These are phyloP conservation scores for Rutpela maculata DNA, from an alignment of 2,888 invertebrate species.

Conservation along the genomic window DNA sequence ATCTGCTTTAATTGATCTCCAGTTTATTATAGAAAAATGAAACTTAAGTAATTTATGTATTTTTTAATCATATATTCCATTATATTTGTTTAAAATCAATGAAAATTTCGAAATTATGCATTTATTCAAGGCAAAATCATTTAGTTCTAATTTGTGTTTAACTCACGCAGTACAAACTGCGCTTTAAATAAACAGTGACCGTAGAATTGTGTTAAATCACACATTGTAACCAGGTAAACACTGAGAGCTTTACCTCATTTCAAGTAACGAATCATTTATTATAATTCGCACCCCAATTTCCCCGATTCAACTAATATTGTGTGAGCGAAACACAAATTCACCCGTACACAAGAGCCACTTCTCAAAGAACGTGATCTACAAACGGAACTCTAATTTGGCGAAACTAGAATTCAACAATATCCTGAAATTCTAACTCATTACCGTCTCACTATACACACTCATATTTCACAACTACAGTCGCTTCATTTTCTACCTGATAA, in stretches of 20 bases:
- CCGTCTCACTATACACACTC: conserved; percentile 4
- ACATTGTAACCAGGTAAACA: not conserved
- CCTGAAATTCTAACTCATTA: not conserved
- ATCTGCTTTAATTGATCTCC: too few relatives aligned
- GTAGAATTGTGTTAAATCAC: not conserved
- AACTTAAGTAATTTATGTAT: too few relatives aligned
- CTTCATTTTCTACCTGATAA: conserved; percentile 2
- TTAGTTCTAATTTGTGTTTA: not conserved
- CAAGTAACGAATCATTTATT: not conserved
- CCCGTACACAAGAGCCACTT: not conserved
- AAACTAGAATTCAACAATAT: conserved; percentile 2
- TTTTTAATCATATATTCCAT: too few relatives aligned
- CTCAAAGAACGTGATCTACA: conserved; percentile 7
- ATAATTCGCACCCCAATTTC: not conserved
- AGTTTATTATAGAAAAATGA: too few relatives aligned
- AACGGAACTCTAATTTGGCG: conserved; percentile 2
- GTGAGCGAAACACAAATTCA: not conserved
- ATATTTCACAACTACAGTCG: conserved; percentile 4
- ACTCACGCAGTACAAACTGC: not conserved
- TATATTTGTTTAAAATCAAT: too few relatives aligned
- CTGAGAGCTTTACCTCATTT: not conserved
- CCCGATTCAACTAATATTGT: not conserved
- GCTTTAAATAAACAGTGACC: not conserved
- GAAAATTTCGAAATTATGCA: too few relatives aligned
- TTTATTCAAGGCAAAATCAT: too few relatives aligned